phyloP scores from a whole-genome alignment of 2,797 vertebrate genomes.

The Macroramphosus scolopax region DNA sequence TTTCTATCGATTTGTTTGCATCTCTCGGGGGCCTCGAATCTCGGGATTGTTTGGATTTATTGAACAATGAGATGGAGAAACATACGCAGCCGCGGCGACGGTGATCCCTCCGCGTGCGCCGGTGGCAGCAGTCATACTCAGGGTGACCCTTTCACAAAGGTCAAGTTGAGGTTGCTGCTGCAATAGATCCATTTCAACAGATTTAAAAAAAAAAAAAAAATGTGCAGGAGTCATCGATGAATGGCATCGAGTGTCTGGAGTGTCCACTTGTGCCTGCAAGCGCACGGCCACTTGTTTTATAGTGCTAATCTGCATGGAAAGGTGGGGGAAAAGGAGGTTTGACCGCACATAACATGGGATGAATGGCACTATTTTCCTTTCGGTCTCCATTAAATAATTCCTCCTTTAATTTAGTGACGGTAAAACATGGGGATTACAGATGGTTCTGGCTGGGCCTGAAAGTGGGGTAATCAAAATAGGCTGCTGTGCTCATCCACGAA shows the following conservation, averaged over 20 bases:
- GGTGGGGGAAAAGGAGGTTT: constrained; percentile 20
- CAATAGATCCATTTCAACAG: not conserved
- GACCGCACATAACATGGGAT: constrained; percentile 35
- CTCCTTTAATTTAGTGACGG: constrained; percentile 69
- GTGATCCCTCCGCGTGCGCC: constrained; percentile 21
- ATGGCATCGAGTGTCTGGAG: not conserved
- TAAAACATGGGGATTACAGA: constrained; percentile 76
- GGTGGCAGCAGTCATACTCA: constrained; percentile 17
- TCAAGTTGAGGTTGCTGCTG: constrained; percentile 22
- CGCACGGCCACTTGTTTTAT: not conserved
- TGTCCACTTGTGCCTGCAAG: not conserved
- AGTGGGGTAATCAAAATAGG: constrained; percentile 82
- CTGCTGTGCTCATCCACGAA: constrained; percentile 72
- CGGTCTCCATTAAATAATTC: constrained; percentile 64
- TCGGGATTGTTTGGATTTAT: constrained; percentile 59
- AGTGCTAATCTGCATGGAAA: constrained; percentile 31
- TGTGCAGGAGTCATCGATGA: not conserved
- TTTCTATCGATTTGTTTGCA: constrained; percentile 76
- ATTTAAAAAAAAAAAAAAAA: constrained; percentile 1
- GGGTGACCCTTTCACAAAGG: constrained; percentile 31
- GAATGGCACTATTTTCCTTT: constrained; percentile 49
- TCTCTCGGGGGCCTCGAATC: constrained; percentile 45
- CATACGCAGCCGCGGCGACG: constrained; percentile 13
- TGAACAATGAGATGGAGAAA: constrained; percentile 55
- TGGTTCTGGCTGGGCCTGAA: constrained; percentile 69